Conservation (phyloP, 2,113 vertebrate genomes). For the Neolamprologus sp. region DNA sequence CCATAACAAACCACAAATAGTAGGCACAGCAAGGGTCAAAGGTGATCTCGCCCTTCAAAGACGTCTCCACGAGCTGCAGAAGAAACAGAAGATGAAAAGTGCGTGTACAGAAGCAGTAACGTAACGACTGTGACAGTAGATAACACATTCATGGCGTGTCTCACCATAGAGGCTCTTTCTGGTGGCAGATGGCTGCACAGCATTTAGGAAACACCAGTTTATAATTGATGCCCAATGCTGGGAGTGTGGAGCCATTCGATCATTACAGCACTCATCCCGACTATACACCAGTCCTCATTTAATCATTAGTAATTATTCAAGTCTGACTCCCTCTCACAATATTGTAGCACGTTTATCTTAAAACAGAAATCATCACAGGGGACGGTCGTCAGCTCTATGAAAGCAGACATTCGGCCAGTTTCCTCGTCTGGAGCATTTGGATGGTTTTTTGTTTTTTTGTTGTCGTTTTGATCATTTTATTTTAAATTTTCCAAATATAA, state of each 20-base stretch:
- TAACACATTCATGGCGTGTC: background rate
- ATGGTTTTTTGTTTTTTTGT: rapidly evolving
- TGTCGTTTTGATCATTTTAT: background rate
- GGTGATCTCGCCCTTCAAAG: slow-evolving; percentile 91
- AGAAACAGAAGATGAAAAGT: slow-evolving; percentile 1
- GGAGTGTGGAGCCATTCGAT: background rate
- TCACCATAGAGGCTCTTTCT: background rate
- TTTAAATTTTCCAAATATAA: background rate
- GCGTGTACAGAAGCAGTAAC: background rate
- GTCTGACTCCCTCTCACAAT: background rate
- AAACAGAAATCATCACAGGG: rapidly evolving
- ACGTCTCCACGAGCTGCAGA: slow-evolving; percentile 91
- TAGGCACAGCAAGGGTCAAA: slow-evolving; percentile 92
- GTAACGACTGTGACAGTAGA: background rate
- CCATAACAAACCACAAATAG: slow-evolving; percentile 98
- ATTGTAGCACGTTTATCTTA: rapidly evolving
- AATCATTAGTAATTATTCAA: background rate
- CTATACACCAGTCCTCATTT: background rate
- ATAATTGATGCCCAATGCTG: background rate
- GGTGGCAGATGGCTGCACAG: background rate
- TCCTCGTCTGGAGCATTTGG: background rate
- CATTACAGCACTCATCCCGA: background rate
- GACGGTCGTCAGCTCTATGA: rapidly evolving
- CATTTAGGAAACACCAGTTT: background rate
- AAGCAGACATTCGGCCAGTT: background rate